Evolutionary conservation across 2,888 invertebrate genomes (phyloP), one percentile per base, ranked within the genome.

Genomic region (Rosalia funebris): DNA sequence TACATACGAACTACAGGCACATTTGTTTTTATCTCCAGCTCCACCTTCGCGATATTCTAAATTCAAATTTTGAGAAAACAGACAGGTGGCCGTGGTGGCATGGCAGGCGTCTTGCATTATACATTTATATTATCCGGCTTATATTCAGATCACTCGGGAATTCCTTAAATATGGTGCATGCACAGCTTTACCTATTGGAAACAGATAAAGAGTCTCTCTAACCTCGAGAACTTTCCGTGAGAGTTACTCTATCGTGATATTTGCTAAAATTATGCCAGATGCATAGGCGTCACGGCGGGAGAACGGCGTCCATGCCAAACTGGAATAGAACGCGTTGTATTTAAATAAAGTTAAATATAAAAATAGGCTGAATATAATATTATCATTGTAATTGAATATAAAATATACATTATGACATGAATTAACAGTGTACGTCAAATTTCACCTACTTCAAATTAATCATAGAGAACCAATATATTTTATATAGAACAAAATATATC

Each of bases 111-210:
- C 20, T 39, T 36, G 12, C 53, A 53, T 53, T 53, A 53, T 42
- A 53, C 53, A 53, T 53, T 53, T 42, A 53, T 42, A 53, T 42
- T 53, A 53, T 53, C 41, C 53, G 16, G 53, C 32, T 42, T 53
- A 41, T 31, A 53, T 16, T 20, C 39, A 16, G 31, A 25, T 32
- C 31, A 12, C 53, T 32, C 41, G 42, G 42, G 32, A 53, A 42
- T 53, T 53, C 42, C 42, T 41, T 31, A 42, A 37, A 42, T 42
- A 53, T 20, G 32, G 32, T 41, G 41, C 50, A 39, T 32, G 42
- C 32, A 41, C 16, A 42, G 53, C 16, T 42, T 53, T 39, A 42
- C 53, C 53, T 53, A 53, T 53, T 53, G 53, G 53, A 53, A 53
- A 53, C 53, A 42, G 53, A 53, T 53, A 53, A 53, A 42, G 41